Evolutionary conservation across 2,113 vertebrate genomes (phyloP), one percentile per base, ranked within the genome.

Genomic region (Rallus limicola): DNA sequence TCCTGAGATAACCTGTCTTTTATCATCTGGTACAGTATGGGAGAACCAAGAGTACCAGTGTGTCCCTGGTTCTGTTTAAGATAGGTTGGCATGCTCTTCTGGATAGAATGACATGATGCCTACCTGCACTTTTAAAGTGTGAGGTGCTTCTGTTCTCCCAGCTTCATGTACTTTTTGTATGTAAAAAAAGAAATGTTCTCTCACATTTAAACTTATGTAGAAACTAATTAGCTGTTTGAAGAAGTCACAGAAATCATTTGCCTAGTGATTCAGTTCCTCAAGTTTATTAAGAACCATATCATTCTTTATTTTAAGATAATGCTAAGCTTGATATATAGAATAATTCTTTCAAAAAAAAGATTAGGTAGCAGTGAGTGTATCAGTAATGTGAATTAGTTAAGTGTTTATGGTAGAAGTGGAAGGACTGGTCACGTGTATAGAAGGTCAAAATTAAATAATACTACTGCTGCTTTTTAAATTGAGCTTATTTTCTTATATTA

Each of bases 381-480:
- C 40, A 46, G 8, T 64, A 82, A 63, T 36, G 10, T 42, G 29
- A 44, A 67, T 78, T 70, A 52, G 70, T 67, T n/a, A 64, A 50
- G 36, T 75, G 25, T 24, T 93, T 56, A 9, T 71, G 48, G 85
- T 84, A 83, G 42, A 69, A 76, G 79, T 88, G 7, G 68, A 79
- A 68, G 68, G 36, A n/a, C 29, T 92, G 71, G 28, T 42, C 94
- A 50, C 28, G 36, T 83, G 83, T 56, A 71, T 29, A 60, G 80
- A 25, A 90, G 92, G n/a, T 89, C 63, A 91, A 97, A 88, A 90
- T 92, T 74, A 93, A 79, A 69, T 53, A 81, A 82, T 91, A 81
- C 17, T 24, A 67, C 68, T 88, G 16, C 46, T 65, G 13, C 85
- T 95, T 62, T 74, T 85, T 87, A 85, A 90, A 64, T 84, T 64